Evolutionary conservation across 2,888 invertebrate genomes (phyloP), one percentile per base, ranked within the genome.

Genomic region (Linnaemya tessellans): DNA sequence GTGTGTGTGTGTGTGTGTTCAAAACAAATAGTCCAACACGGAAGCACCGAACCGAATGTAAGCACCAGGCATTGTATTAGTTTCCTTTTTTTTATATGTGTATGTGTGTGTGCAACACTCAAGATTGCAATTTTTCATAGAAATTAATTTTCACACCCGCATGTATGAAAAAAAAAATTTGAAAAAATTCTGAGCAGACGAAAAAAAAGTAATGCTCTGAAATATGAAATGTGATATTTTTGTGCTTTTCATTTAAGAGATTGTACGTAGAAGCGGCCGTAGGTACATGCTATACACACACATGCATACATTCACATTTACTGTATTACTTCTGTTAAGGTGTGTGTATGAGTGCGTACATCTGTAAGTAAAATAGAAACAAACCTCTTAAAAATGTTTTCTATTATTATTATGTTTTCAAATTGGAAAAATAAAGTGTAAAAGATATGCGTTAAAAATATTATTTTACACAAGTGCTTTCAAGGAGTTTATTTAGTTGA

Each of bases 111-210:
- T 86, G 86, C 80, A 83, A 78, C 51, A 74, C 58, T 80, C 64
- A 56, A 86, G 83, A 86, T 86, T 84, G 86, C 86, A 86, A 86
- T 86, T 86, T 86, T 86, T 86, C 86, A 85, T 85, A 85, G 82
- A 85, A 85, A 85, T 85, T 82, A 85, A 85, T 85, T 85, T 82
- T 85, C 79, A 82, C 85, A 85, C 85, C 79, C 82, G 82, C 77
- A 80, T 80, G 60, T 68, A 74, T 51, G 43, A 74, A 56, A 84
- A 58, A 70, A 35, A 79, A 30, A 18, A 20, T 10, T 7, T 56
- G n/a, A 30, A 68, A 60, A 71, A 65, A 35, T n/a, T 30, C 38
- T 25, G 25, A 81, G 74, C 46, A 67, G 54, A 81, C 41, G 51
- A 65, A 65, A 64, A 30, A 81, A 70, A 75, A 70, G 30, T 5